A percentile compares a stretch with the other conserved stretches of the same genome.
phyloP scores from a whole-genome alignment of 2,888 invertebrate species.

The Reticulitermes lucifugus region DNA sequence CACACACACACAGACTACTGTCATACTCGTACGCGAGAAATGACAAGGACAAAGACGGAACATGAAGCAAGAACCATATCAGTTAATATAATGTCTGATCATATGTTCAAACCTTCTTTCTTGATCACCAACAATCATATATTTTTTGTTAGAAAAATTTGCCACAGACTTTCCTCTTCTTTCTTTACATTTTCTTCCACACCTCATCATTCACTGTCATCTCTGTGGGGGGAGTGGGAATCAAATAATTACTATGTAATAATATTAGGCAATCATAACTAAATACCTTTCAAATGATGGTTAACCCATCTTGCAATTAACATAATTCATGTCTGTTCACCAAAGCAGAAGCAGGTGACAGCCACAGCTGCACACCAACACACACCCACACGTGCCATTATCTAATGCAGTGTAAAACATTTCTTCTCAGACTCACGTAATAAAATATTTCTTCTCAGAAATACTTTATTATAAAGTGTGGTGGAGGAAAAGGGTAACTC shows the following conservation, averaged over 20 bases:
- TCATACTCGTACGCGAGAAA: background rate
- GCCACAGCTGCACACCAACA: too few relatives aligned
- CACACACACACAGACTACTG: background rate
- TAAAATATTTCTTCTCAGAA: too few relatives aligned
- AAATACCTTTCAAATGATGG: background rate
- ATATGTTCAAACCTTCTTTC: slow-evolving; percentile 7
- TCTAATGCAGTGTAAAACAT: too few relatives aligned
- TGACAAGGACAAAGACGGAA: background rate
- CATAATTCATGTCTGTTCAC: too few relatives aligned
- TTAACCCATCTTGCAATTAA: too few relatives aligned
- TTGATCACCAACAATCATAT: slow-evolving; percentile 12
- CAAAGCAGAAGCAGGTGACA: too few relatives aligned
- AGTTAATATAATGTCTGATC: background rate
- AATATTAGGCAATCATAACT: background rate
- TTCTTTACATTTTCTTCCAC: slow-evolving; percentile 22
- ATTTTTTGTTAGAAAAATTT: slow-evolving; percentile 17
- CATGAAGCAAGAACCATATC: background rate
- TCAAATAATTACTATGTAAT: slow-evolving; percentile 1
- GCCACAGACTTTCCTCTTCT: slow-evolving; percentile 32
- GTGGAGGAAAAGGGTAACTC: too few relatives aligned
- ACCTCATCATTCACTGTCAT: slow-evolving; percentile 34
- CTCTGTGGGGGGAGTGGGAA: slow-evolving; percentile 22
- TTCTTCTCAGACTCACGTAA: too few relatives aligned
- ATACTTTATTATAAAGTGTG: too few relatives aligned
- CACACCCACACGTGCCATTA: too few relatives aligned